Evolutionary conservation across 2,113 vertebrate genomes (phyloP).

Genomic region (Nasalis larvatus): DNA sequence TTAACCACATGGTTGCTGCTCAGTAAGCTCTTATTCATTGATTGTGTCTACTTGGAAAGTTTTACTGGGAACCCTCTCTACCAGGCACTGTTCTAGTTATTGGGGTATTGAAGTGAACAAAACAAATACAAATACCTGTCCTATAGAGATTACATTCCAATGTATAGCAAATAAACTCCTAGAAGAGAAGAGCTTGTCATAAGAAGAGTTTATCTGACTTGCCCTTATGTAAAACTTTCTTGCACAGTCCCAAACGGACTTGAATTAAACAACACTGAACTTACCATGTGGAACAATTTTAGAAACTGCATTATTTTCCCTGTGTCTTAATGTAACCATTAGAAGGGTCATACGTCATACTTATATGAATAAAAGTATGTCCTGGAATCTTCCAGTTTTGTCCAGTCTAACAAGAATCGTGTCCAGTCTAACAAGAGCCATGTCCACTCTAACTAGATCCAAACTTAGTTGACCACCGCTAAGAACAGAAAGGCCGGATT

Average conservation of each 20-base stretch:
- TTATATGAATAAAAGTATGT: not conserved
- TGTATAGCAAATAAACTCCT: not conserved
- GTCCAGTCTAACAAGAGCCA: not conserved
- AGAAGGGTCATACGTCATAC: not conserved
- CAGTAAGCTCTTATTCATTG: not conserved
- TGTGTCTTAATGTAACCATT: not conserved
- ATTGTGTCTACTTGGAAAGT: not conserved
- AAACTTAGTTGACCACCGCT: conserved; percentile 13
- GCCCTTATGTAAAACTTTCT: not conserved
- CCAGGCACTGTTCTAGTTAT: not conserved
- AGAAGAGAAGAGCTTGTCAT: not conserved
- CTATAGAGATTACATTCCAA: not conserved
- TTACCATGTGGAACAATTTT: not conserved
- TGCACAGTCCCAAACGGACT: not conserved
- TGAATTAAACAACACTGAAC: conserved; percentile 13
- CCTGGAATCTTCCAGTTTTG: not conserved
- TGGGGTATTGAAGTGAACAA: not conserved
- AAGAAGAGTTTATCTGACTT: not conserved
- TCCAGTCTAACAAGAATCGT: not conserved
- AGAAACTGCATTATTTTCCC: not conserved
- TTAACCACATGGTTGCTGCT: not conserved
- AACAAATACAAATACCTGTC: conserved; percentile 1
- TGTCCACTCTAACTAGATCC: not conserved
- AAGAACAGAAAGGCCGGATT: conserved; percentile 2
- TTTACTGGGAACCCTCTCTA: not conserved